Conservation (phyloP, 2,113 vertebrate species). For the Beaufortia kweichowensis region DNA sequence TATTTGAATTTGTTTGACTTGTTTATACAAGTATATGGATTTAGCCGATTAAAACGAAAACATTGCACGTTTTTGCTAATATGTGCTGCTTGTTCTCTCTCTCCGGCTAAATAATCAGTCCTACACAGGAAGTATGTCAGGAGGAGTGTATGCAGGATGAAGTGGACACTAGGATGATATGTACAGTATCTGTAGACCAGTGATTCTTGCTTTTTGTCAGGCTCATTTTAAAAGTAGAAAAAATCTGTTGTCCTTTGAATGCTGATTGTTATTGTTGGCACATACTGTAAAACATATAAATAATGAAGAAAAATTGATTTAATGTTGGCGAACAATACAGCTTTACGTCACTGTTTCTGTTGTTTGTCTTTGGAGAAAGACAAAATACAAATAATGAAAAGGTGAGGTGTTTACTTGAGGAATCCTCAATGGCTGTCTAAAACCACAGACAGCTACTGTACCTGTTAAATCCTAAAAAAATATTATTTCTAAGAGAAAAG, state of each 20-base stretch:
- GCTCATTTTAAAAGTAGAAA: neutral
- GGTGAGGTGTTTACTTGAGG: no score
- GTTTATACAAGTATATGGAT: slow-evolving; percentile 8
- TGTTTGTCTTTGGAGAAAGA: no score
- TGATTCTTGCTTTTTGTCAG: neutral
- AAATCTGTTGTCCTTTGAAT: neutral
- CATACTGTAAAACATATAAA: neutral
- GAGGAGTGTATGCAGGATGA: neutral
- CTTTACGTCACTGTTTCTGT: no score
- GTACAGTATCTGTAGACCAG: neutral
- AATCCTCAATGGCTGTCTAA: no score
- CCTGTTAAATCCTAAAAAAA: no score
- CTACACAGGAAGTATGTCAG: neutral
- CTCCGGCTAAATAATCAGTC: slow-evolving; percentile 8
- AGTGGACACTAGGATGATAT: neutral
- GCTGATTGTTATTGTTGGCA: neutral
- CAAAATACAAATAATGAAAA: no score
- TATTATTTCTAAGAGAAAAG: no score
- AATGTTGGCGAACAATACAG: neutral
- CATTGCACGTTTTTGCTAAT: slow-evolving; percentile 30
- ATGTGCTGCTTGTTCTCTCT: slow-evolving; percentile 40
- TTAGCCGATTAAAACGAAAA: slow-evolving; percentile 28
- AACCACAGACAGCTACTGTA: no score
- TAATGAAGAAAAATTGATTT: neutral
- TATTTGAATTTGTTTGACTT: slow-evolving; percentile 37